Conservation (phyloP, 2,888 invertebrate species). For the Coremacera marginata region DNA sequence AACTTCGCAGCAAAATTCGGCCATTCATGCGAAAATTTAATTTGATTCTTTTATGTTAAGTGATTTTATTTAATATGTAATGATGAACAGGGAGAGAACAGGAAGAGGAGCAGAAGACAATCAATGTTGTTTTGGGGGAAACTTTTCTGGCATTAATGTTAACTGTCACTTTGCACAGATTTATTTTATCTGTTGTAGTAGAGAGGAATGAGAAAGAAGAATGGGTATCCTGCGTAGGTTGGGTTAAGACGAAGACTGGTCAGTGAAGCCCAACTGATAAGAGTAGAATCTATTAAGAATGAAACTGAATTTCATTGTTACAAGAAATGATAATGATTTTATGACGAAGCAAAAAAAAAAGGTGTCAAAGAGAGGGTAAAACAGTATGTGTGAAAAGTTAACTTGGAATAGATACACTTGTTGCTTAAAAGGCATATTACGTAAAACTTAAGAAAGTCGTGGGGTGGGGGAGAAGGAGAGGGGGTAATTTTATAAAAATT, state of each 20-base stretch:
- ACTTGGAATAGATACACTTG: no score
- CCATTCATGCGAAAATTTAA: slow-evolving; percentile 27
- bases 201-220: not conserved
- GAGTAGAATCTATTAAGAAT: not conserved
- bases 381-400: not conserved
- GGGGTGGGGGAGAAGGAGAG: no score
- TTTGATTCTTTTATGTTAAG: slow-evolving; percentile 6
- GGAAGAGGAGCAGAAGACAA: not conserved
- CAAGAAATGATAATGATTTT: not conserved
- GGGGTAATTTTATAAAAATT: no score
- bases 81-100: not conserved
- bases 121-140: slow-evolving; percentile 43
- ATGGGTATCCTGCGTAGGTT: not conserved
- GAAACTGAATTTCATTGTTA: not conserved
- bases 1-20: not conserved
- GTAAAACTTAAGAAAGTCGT: no score
- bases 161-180: slow-evolving; percentile 57
- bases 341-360: not conserved
- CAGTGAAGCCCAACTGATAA: slow-evolving; percentile 5
- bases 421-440: no score
- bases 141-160: slow-evolving; percentile 59
- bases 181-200: slow-evolving; percentile 39
- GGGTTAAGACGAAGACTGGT: not conserved
- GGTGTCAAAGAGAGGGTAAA: not conserved
- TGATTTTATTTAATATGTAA: not conserved